Percentiles rank a stretch among this genome's conserved stretches.
Evolutionary conservation across 2,797 vertebrate species (phyloP).

Genomic region (Thripadectes ignobilis): DNA sequence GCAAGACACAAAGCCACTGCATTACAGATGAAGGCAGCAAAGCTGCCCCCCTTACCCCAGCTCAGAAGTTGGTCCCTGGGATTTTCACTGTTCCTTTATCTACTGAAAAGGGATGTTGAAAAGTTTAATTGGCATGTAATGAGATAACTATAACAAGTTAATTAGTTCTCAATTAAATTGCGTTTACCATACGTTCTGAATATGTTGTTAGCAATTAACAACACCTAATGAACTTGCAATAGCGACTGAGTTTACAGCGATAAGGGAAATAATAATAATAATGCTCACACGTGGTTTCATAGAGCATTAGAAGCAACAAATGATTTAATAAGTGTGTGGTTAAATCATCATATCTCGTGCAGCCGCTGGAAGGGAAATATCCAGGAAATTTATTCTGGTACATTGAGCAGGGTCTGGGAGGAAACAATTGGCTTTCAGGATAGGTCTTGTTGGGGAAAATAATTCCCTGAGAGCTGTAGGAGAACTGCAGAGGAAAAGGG

Average conservation of each 20-base stretch:
- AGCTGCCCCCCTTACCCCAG: not conserved
- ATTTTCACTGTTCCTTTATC: conserved; percentile 66
- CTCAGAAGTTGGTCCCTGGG: not conserved
- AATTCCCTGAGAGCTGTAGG: not conserved
- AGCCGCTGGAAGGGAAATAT: conserved; percentile 2
- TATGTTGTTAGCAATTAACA: conserved; percentile 72
- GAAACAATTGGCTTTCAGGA: not conserved
- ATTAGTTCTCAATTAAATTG: conserved; percentile 80
- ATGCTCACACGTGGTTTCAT: not conserved
- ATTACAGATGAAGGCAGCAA: not conserved
- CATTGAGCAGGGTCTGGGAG: not conserved
- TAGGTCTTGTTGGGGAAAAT: not conserved
- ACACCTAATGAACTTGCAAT: conserved; percentile 69
- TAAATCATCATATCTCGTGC: not conserved
- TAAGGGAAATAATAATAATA: conserved; percentile 22
- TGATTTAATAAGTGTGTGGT: not conserved
- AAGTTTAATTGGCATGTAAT: conserved; percentile 78
- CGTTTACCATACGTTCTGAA: conserved; percentile 72
- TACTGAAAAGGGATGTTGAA: conserved; percentile 73
- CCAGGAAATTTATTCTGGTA: conserved; percentile 15
- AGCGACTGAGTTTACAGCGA: conserved; percentile 39
- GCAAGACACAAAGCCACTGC: not conserved
- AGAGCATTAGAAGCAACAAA: not conserved
- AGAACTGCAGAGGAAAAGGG: not conserved
- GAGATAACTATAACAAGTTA: conserved; percentile 78